These are phyloP conservation scores for Cephus rjabovi DNA, from an alignment of 2,888 invertebrate genomes.

Conservation along the genomic window DNA sequence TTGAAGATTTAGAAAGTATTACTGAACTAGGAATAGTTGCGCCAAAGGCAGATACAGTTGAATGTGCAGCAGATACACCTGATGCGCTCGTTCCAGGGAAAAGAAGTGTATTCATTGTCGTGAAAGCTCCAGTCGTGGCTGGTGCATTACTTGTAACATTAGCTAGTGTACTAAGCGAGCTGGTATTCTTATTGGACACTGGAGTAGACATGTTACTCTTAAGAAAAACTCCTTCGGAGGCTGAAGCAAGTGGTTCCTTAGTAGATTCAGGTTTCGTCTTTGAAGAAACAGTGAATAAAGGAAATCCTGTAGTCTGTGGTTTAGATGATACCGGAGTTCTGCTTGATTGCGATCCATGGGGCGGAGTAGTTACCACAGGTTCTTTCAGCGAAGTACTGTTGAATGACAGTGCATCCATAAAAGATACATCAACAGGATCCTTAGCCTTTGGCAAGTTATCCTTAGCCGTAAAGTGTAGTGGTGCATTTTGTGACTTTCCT, in stretches of 20 bases:
- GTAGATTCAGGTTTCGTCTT: not conserved
- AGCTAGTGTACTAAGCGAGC: not conserved
- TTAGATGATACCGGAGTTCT: not conserved
- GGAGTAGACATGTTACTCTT: not conserved
- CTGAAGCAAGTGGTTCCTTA: not conserved
- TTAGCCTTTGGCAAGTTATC: not conserved
- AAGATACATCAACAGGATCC: not conserved
- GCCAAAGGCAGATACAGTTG: not conserved
- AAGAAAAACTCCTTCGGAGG: not conserved
- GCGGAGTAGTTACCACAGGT: not conserved
- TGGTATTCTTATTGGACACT: not conserved
- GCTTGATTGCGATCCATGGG: not conserved
- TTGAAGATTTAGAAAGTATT: not conserved
- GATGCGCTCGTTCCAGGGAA: not conserved
- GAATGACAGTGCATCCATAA: not conserved
- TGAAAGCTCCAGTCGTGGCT: not conserved
- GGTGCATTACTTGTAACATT: not conserved
- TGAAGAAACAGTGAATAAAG: not conserved
- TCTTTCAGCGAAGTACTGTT: not conserved
- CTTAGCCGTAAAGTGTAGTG: not conserved
- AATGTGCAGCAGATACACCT: not conserved
- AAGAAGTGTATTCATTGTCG: not conserved
- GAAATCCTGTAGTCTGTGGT: not conserved
- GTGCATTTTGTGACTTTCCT: not conserved
- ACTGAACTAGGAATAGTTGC: not conserved